A percentile compares a stretch with the other conserved stretches of the same genome.
phyloP scores from a whole-genome alignment of 1,140 invertebrate genomes.

The Drosophila bocqueti region DNA sequence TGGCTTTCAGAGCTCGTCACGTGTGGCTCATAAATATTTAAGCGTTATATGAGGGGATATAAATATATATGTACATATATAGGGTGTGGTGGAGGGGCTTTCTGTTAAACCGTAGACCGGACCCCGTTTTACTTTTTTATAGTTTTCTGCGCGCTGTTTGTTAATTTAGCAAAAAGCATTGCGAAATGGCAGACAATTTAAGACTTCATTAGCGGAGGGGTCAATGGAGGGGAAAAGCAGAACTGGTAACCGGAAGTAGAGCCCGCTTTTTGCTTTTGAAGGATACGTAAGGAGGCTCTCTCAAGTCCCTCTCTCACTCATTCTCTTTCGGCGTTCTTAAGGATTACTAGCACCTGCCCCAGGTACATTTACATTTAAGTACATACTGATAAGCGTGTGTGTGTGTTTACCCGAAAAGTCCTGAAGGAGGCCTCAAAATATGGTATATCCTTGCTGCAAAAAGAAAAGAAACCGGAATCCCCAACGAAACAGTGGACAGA shows the following conservation, averaged over 20 bases:
- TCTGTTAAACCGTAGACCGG: constrained; percentile 27
- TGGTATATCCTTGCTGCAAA: constrained; percentile 26
- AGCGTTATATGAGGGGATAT: constrained; percentile 29
- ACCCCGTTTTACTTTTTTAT: constrained; percentile 55
- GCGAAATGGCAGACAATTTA: constrained; percentile 73
- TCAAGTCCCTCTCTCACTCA: not conserved
- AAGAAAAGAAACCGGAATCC: constrained; percentile 24
- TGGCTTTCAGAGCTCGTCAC: constrained; percentile 56
- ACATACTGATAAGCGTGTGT: constrained; percentile 2
- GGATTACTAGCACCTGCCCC: constrained; percentile 46
- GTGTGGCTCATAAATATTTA: constrained; percentile 80
- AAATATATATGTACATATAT: not conserved
- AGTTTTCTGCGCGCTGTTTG: constrained; percentile 64
- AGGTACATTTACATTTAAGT: constrained; percentile 42
- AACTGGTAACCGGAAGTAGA: constrained; percentile 21
- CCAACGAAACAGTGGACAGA: not conserved
- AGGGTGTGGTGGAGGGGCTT: constrained; percentile 1
- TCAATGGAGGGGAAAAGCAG: not conserved
- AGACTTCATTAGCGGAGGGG: constrained; percentile 62
- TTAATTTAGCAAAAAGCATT: constrained; percentile 81
- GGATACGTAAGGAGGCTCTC: constrained; percentile 14
- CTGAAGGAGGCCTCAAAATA: constrained; percentile 13
- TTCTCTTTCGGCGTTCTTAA: not conserved
- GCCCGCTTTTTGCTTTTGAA: constrained; percentile 9
- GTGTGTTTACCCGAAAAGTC: constrained; percentile 20